Conservation (phyloP, 2,888 invertebrate species). For the Chrysolina haemoptera region DNA sequence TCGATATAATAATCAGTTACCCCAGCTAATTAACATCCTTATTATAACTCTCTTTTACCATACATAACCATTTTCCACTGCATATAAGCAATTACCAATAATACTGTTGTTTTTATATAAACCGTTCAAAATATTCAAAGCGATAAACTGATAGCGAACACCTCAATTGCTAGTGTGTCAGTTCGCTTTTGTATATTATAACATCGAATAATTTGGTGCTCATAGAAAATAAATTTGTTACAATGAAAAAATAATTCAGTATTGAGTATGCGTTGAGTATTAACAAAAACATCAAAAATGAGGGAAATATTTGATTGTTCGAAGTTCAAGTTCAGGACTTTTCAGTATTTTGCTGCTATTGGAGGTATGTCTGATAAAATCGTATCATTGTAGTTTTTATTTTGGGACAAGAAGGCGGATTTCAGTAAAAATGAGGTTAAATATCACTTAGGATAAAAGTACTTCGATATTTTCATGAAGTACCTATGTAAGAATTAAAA, state of each 20-base stretch:
- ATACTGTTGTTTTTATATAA: not conserved
- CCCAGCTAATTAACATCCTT: no score
- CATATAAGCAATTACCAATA: not conserved
- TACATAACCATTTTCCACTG: not conserved
- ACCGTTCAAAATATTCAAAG: constrained; percentile 1
- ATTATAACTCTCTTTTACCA: no score
- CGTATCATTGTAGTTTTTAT: no score
- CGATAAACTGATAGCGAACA: constrained; percentile 7
- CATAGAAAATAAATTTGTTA: not conserved
- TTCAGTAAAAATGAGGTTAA: no score
- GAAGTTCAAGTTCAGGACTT: constrained; percentile 36
- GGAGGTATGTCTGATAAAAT: constrained; percentile 24
- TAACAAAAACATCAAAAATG: constrained; percentile 4
- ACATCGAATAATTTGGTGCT: not conserved
- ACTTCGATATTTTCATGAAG: no score
- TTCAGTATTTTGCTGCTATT: constrained; percentile 36
- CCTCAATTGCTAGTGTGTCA: not conserved
- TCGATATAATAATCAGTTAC: no score
- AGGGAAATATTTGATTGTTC: constrained; percentile 32
- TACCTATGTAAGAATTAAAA: no score
- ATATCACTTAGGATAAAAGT: no score
- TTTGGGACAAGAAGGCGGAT: no score
- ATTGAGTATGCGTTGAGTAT: not conserved
- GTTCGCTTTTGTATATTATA: not conserved
- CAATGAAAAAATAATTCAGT: not conserved